Evolutionary conservation across 1,140 invertebrate genomes (phyloP), one percentile per base, ranked within the genome.

Genomic region (Acromyrmex heyeri): DNA sequence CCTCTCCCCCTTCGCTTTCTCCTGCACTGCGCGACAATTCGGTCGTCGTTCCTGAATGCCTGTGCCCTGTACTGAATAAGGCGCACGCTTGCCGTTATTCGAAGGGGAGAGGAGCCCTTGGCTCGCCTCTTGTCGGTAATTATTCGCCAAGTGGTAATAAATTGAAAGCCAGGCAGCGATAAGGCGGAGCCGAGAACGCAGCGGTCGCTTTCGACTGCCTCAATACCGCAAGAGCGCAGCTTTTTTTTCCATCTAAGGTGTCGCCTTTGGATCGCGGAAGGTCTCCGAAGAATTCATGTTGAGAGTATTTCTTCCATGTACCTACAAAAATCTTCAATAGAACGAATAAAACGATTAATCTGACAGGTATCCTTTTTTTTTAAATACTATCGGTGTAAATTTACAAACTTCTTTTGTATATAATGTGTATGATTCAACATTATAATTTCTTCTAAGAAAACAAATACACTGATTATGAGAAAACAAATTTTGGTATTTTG

Each of bases 131-230:
- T 87, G 91, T 91, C 91, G 91, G 89, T 93, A 93, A 93, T 93
- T 93, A 93, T 93, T 92, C 91, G 89, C 91, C 91, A 87, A 93
- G 92, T 91, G 91, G 91, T 90, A 93, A 93, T 93, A 93, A 93
- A 93, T 91, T 93, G 91, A 92, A 93, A 92, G 82, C 82, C 75
- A 85, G 88, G 85, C 89, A 88, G 79, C 90, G 85, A 89, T 88
- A 88, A 90, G 78, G 81, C 82, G 83, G 61, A 64, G 86, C 59
- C 78, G 86, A 38, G 53, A 73, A 61, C 69, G 55, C 79, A 38
- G 79, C 69, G 69, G 53, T 59, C 57, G 69, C 69, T 73, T 83
- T 70, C 69, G 55, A 34, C 73, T 76, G 44, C 79, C 55, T 83
- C 69, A 75, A 75, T 62, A 57, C 69, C 24, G 27, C 79, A 55